These are phyloP conservation scores for Romanogobio albipinnatus DNA, from an alignment of 2,113 vertebrate genomes.

Conservation along the genomic window DNA sequence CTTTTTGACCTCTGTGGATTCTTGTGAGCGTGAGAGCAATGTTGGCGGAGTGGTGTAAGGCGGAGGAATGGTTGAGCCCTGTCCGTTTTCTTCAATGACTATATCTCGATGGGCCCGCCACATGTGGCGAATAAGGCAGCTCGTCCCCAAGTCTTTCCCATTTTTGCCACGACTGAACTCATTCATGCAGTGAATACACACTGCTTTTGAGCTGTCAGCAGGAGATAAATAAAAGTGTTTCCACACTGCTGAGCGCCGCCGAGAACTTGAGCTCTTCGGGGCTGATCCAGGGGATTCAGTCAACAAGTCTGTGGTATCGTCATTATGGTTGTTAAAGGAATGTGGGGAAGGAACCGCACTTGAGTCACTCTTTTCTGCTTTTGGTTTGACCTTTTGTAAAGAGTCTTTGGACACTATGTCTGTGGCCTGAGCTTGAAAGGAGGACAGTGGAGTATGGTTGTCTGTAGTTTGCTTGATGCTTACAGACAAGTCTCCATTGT, in stretches of 20 bases:
- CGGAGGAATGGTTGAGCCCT: conserved; percentile 85
- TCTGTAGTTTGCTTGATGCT: conserved; percentile 65
- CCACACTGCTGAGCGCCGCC: conserved; percentile 94
- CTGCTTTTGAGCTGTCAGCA: conserved; percentile 93
- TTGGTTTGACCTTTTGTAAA: conserved; percentile 78
- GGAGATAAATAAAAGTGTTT: conserved; percentile 98
- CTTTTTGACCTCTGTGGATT: conserved; percentile 76
- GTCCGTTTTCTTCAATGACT: conserved; percentile 93
- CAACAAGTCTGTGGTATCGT: conserved; percentile 78
- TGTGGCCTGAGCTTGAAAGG: conserved; percentile 78
- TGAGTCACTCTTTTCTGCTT: conserved; percentile 78
- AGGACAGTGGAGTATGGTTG: conserved; percentile 81
- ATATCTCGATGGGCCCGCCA: conserved; percentile 95
- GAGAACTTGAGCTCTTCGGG: conserved; percentile 85
- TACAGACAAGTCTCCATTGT: conserved; percentile 75
- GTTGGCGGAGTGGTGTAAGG: conserved; percentile 86
- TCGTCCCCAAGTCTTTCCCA: conserved; percentile 94
- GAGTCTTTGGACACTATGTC: conserved; percentile 85
- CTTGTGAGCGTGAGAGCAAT: conserved; percentile 80
- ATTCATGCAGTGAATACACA: conserved; percentile 98
- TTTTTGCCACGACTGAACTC: conserved; percentile 97
- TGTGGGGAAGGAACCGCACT: conserved; percentile 72
- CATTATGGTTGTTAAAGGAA: conserved; percentile 74
- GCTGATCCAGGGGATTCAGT: conserved; percentile 78
- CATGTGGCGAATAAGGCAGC: conserved; percentile 97